Conservation (phyloP, 2,797 vertebrate genomes). For the Podargus strigoides region DNA sequence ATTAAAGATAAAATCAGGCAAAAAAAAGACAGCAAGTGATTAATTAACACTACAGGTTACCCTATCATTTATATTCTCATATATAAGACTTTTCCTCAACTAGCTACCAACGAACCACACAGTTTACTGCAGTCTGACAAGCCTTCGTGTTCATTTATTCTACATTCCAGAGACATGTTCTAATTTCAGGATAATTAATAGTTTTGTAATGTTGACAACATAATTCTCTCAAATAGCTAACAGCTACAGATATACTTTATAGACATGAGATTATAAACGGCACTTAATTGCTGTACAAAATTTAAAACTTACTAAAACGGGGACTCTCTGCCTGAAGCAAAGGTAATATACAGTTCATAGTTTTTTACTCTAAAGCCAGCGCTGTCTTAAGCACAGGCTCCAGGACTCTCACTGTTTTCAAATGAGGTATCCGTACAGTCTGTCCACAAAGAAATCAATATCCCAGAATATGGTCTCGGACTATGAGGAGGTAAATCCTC, state of each 20-base stretch:
- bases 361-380: background rate
- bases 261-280: background rate
- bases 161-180: background rate
- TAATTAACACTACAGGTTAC: background rate
- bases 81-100: background rate
- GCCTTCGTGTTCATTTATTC: background rate
- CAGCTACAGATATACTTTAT: background rate
- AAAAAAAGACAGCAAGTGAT: background rate
- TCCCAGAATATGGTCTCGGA: background rate
- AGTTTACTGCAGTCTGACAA: background rate
- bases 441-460: background rate
- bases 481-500: background rate
- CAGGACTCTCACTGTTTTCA: background rate
- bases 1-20: background rate
- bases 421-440: background rate
- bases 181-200: background rate
- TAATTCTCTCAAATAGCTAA: background rate
- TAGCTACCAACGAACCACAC: background rate
- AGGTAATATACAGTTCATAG: background rate
- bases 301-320: background rate
- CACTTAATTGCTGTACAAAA: background rate
- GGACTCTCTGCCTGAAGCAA: background rate
- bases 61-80: background rate
- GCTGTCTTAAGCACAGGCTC: background rate
- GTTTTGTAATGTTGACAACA: background rate